Evolutionary conservation across 2,888 invertebrate genomes (phyloP).

Genomic region (Ectropis crepuscularia): DNA sequence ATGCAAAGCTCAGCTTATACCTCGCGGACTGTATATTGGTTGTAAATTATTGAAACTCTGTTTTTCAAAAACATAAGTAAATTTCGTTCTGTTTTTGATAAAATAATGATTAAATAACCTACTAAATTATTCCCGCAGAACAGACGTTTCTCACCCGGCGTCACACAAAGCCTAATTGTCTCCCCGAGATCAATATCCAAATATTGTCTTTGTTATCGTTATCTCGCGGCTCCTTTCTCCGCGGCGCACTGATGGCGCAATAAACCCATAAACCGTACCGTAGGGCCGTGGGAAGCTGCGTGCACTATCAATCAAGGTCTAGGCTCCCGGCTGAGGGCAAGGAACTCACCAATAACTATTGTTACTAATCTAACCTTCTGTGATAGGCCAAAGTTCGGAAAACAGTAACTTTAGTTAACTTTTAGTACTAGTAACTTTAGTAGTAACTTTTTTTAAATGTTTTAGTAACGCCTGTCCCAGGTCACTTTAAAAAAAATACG

Average conservation of each 20-base stretch:
- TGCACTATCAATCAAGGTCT: constrained; percentile 19
- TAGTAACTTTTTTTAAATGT: too few relatives aligned
- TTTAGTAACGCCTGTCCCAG: too few relatives aligned
- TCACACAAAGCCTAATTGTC: constrained; percentile 55
- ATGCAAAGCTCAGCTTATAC: too few relatives aligned
- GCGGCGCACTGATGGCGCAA: constrained; percentile 26
- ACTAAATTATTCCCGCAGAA: background rate
- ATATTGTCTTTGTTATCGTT: constrained; percentile 46
- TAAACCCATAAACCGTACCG: constrained; percentile 42
- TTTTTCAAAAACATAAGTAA: too few relatives aligned
- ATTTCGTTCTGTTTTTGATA: too few relatives aligned
- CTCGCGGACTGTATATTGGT: too few relatives aligned
- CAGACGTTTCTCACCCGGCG: constrained; percentile 14
- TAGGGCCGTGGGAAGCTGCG: constrained; percentile 48
- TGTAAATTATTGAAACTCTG: too few relatives aligned
- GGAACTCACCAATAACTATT: background rate
- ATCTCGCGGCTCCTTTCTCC: constrained; percentile 38
- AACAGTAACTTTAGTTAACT: too few relatives aligned
- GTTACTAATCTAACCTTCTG: too few relatives aligned
- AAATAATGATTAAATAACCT: background rate
- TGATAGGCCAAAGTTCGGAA: too few relatives aligned
- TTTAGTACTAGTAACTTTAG: too few relatives aligned
- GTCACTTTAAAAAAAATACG: too few relatives aligned
- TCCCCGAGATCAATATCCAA: constrained; percentile 63
- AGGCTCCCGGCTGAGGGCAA: constrained; percentile 21